Base-by-base conservation (phyloP, 2,797 vertebrate species). In the Huso huso region DNA sequence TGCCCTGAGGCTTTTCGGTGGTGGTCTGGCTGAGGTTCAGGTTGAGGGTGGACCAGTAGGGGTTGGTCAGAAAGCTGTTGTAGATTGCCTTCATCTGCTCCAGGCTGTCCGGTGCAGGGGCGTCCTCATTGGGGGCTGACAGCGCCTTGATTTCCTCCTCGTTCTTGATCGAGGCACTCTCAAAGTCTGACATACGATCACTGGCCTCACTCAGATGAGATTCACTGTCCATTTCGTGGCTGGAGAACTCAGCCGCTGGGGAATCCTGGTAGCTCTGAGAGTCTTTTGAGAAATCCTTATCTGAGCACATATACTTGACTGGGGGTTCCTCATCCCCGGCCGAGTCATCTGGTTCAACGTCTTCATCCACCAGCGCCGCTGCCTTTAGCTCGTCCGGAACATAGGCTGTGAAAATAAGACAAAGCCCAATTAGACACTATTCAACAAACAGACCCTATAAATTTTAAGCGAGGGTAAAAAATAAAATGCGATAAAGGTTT, bases 51-150 rank as follows among this genome's bases (percentile, higher is more conserved):
- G 96, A 98, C 97, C 97, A 99, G 75, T 99, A 99, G 15, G 97
- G 98, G 82, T 94, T 99, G 78, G 95, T 98, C 68, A 99, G 90
- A 77, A 99, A 99, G 79, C 95, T 96, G 69, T 95, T 95, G 83
- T 99, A 99, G 69, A 99, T 97, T 0, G 96, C 97, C 87, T 98
- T 99, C 97, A 99, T 99, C 87, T 99, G 97, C 77, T 98, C 95
- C 74, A 99, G 87, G 72, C 97, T 99, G 76, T 99, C 95, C 0
- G 94, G 91, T 49, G 92, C 93, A 0, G 88, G 86, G 0, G 88
- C 84, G 74, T 96, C 94, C 23, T 99, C 95, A 67, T 83, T 85
- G 5, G 84, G 83, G 37, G 82, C 88, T 0, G 88, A 77, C 49
- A 85, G 81, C 73, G 97, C 97, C 83, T 97, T 98, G 75, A 78